Conservation (phyloP, 1,140 invertebrate genomes). For the Drosophila santomea region DNA sequence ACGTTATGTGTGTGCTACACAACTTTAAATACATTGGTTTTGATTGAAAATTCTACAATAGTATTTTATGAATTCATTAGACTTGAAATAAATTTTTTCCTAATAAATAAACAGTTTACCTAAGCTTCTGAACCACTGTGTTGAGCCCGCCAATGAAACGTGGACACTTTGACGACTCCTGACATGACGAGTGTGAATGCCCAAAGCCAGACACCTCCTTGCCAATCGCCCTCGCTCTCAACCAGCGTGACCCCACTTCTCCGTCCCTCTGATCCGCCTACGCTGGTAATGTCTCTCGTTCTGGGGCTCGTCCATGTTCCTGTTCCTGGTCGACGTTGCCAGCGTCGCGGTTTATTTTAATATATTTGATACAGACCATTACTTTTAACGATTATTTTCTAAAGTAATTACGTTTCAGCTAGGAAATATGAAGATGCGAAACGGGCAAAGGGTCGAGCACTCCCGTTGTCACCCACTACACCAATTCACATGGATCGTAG, state of each 20-base stretch:
- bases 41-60: no score
- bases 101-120: not conserved
- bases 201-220: constrained; percentile 34
- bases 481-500: constrained; percentile 59
- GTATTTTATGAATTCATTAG: no score
- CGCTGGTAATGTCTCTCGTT: constrained; percentile 31
- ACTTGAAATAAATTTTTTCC: no score
- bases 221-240: not conserved
- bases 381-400: constrained; percentile 85
- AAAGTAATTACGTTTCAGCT: constrained; percentile 84
- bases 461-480: not conserved
- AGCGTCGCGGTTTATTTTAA: constrained; percentile 81
- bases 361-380: constrained; percentile 84
- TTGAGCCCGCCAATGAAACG: constrained; percentile 60
- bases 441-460: constrained; percentile 17
- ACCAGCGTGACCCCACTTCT: not conserved
- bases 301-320: constrained; percentile 42
- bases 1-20: no score
- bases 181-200: constrained; percentile 80
- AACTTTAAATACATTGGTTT: no score
- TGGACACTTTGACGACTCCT: constrained; percentile 72
- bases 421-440: constrained; percentile 82
- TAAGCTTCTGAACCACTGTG: constrained; percentile 20
- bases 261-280: constrained; percentile 19
- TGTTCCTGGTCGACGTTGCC: constrained; percentile 47